Evolutionary conservation across 2,113 vertebrate species (phyloP).

Genomic region (Cricetomys ansorgei): DNA sequence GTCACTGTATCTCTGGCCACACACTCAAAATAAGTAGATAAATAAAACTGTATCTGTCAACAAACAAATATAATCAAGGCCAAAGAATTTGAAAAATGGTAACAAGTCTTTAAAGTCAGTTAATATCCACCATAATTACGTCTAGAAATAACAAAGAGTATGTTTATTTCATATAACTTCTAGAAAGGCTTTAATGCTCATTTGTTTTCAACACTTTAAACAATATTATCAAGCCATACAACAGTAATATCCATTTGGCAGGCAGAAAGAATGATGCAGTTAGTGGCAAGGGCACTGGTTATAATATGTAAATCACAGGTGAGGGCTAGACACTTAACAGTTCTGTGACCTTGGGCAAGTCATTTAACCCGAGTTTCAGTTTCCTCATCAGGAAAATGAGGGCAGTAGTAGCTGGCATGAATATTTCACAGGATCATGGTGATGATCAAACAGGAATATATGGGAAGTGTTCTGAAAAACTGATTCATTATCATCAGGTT

Average conservation of each 20-base stretch:
- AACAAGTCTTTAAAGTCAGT: conserved; percentile 52
- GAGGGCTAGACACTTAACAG: conserved; percentile 46
- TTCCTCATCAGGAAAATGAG: conserved; percentile 72
- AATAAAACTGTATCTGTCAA: conserved; percentile 11
- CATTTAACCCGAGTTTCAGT: conserved; percentile 64
- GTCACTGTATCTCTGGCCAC: conserved; percentile 44
- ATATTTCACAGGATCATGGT: conserved; percentile 72
- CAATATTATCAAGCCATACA: conserved; percentile 22
- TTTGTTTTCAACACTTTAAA: conserved; percentile 60
- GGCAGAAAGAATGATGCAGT: conserved; percentile 41
- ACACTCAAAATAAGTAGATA: background rate
- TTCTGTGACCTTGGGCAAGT: conserved; percentile 75
- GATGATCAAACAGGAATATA: conserved; percentile 72
- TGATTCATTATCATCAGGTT: conserved; percentile 71
- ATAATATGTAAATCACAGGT: conserved; percentile 62
- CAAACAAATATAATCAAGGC: conserved; percentile 23
- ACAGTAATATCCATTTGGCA: conserved; percentile 49
- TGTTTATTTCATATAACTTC: conserved; percentile 43
- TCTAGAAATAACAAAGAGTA: conserved; percentile 44
- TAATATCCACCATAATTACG: conserved; percentile 52
- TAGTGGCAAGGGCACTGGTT: conserved; percentile 45
- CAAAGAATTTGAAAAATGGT: conserved; percentile 53
- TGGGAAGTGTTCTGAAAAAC: conserved; percentile 74
- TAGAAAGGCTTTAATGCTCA: conserved; percentile 51
- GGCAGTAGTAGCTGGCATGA: conserved; percentile 66